phyloP scores from a whole-genome alignment of 2,113 vertebrate species.

The Varanus salvator region DNA sequence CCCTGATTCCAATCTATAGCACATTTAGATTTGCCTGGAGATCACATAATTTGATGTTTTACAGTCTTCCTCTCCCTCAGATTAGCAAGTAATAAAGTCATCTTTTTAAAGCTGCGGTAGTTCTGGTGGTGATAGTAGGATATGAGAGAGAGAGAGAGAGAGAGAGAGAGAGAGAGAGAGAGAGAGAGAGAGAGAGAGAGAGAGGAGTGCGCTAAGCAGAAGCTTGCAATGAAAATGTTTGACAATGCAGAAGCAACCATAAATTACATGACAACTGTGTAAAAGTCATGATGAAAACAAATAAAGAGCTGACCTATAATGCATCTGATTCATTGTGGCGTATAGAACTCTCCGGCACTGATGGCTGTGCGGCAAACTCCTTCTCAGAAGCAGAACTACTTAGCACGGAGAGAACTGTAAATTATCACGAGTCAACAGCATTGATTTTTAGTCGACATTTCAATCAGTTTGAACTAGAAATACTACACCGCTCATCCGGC shows the following conservation, averaged over 20 bases:
- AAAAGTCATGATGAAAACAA: slow-evolving; percentile 85
- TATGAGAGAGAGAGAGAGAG: slow-evolving; percentile 31
- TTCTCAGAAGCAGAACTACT: slow-evolving; percentile 70
- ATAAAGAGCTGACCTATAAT: slow-evolving; percentile 84
- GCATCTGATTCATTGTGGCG: slow-evolving; percentile 73
- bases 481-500: slow-evolving; percentile 72
- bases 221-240: slow-evolving; percentile 82
- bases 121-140: slow-evolving; percentile 41
- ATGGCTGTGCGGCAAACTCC: slow-evolving; percentile 57
- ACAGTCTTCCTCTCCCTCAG: slow-evolving; percentile 81
- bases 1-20: slow-evolving; percentile 84
- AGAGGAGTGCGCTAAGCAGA: slow-evolving; percentile 71
- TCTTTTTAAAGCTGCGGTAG: slow-evolving; percentile 63
- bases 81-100: slow-evolving; percentile 81
- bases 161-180: no score
- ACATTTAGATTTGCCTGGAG: slow-evolving; percentile 82
- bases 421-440: slow-evolving; percentile 83
- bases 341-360: slow-evolving; percentile 61
- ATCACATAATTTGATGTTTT: slow-evolving; percentile 82
- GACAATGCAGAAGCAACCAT: slow-evolving; percentile 83
- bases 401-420: slow-evolving; percentile 76
- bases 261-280: slow-evolving; percentile 85
- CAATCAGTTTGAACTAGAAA: slow-evolving; percentile 83
- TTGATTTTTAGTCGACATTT: slow-evolving; percentile 84
- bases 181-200: no score